Evolutionary conservation across 2,888 invertebrate genomes (phyloP).

Genomic region (Zeuzera pyrina): DNA sequence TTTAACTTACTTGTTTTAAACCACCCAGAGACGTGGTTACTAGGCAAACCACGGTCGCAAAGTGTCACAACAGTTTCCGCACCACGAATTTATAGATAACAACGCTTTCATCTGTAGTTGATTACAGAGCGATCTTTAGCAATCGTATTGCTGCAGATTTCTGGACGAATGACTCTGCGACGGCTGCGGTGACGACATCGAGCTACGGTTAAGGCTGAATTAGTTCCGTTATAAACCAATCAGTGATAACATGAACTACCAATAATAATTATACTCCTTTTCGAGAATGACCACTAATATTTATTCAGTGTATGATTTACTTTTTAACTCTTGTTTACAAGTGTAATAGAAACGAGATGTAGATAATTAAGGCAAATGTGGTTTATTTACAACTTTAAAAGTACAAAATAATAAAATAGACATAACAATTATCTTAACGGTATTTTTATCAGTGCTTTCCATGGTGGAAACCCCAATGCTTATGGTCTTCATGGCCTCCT

Average conservation of each 20-base stretch:
- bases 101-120: conserved; percentile 56
- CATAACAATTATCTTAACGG: conserved; percentile 37
- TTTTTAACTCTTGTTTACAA: too few species aligned
- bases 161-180: conserved; percentile 59
- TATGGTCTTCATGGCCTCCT: conserved; percentile 81
- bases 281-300: too few species aligned
- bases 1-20: conserved; percentile 28
- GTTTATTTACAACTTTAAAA: conserved; percentile 10
- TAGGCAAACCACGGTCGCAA: conserved; percentile 34
- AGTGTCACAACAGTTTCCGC: conserved; percentile 52
- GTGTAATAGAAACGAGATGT: too few species aligned
- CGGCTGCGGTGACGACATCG: conserved; percentile 53
- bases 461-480: conserved; percentile 81
- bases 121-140: conserved; percentile 64
- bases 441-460: conserved; percentile 60
- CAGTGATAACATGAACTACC: too few species aligned
- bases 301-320: too few species aligned
- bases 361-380: conserved; percentile 1
- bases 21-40: conserved; percentile 30
- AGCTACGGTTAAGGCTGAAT: conserved; percentile 48
- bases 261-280: too few species aligned
- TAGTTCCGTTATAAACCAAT: conserved; percentile 44
- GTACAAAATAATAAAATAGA: conserved; percentile 34
- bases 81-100: conserved; percentile 65
- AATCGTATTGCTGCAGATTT: conserved; percentile 61